Conservation (phyloP, 2,888 invertebrate species). For the Amblyteles armatorius region DNA sequence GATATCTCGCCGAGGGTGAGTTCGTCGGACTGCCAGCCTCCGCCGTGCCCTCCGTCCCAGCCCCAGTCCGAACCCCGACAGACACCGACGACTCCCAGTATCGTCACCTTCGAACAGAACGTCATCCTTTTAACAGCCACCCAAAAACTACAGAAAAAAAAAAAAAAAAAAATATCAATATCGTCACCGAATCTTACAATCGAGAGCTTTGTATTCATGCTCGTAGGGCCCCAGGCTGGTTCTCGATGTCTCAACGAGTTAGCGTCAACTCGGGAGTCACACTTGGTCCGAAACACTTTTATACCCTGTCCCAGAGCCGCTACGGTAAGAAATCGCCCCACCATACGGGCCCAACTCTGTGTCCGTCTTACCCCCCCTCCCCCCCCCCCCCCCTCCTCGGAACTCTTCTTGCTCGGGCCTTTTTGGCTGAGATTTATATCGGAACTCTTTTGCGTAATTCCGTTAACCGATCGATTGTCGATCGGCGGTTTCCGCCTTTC, state of each 20-base stretch:
- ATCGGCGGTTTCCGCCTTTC: slow-evolving; percentile 63
- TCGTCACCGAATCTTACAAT: slow-evolving; percentile 20
- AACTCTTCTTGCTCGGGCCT: neutral
- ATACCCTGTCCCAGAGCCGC: slow-evolving; percentile 62
- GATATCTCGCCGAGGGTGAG: slow-evolving; percentile 78
- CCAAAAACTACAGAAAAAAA: neutral
- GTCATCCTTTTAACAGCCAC: neutral
- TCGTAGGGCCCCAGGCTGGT: slow-evolving; percentile 54
- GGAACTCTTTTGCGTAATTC: slow-evolving; percentile 53
- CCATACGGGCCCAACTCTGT: slow-evolving; percentile 19
- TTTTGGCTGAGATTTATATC: slow-evolving; percentile 32
- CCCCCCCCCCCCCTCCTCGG: neutral
- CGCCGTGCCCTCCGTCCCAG: slow-evolving; percentile 67
- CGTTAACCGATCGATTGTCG: slow-evolving; percentile 44
- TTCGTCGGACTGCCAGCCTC: slow-evolving; percentile 60
- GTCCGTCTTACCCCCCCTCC: neutral
- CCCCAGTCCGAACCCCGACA: slow-evolving; percentile 70
- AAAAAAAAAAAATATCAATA: no score
- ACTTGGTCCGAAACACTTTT: slow-evolving; percentile 69
- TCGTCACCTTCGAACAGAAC: slow-evolving; percentile 46
- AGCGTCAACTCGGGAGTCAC: slow-evolving; percentile 65
- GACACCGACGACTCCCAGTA: slow-evolving; percentile 57
- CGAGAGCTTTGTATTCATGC: slow-evolving; percentile 42
- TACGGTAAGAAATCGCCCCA: slow-evolving; percentile 47
- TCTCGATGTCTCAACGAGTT: slow-evolving; percentile 40